Conservation (phyloP, 1,140 invertebrate genomes). For the Adelges cooleyi region DNA sequence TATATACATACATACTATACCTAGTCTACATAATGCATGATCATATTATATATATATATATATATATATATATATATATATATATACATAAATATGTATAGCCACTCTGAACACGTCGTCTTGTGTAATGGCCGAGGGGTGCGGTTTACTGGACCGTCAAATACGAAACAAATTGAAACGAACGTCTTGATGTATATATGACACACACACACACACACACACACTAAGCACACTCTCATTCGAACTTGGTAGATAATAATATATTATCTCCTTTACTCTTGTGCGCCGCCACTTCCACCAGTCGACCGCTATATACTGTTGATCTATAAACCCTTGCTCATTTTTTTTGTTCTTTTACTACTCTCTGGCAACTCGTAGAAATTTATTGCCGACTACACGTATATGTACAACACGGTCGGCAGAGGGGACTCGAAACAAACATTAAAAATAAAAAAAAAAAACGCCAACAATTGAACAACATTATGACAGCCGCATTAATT, state of each 20-base stretch:
- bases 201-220: too few species aligned
- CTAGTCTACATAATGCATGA: too few species aligned
- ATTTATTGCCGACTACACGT: constrained; percentile 18
- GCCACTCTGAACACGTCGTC: background rate
- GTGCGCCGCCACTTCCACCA: background rate
- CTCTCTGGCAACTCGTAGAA: background rate
- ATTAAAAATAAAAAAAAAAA: background rate
- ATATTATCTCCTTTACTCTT: constrained; percentile 7
- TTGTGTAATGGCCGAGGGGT: background rate
- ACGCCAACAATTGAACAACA: constrained; percentile 21
- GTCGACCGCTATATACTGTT: too few species aligned
- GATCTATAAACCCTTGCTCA: constrained; percentile 2
- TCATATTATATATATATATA: too few species aligned
- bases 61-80: background rate
- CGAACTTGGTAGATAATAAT: constrained; percentile 9
- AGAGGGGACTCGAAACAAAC: background rate
- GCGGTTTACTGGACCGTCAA: constrained; percentile 24
- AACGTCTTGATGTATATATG: constrained; percentile 4
- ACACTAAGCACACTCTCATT: too few species aligned
- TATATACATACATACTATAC: too few species aligned
- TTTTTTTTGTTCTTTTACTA: background rate
- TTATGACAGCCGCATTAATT: constrained; percentile 26
- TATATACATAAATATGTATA: background rate
- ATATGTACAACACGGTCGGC: background rate
- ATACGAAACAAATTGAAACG: constrained; percentile 27